Evolutionary conservation across 2,888 invertebrate genomes (phyloP).

Genomic region (Dynastes hyllus): DNA sequence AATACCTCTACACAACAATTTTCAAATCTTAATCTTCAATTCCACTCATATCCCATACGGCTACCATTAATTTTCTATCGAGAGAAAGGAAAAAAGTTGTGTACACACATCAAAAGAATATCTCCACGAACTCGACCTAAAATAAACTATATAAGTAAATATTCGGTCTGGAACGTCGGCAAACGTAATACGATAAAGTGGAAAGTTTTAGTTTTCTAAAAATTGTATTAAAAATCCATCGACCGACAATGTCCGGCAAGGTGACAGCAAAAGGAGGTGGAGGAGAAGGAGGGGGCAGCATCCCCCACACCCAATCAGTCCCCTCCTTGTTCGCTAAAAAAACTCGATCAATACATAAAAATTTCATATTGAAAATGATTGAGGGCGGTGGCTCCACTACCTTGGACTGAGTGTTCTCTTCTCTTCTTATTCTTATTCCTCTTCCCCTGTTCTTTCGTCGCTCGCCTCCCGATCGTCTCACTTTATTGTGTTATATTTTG

Average conservation of each 20-base stretch:
- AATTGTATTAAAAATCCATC: conserved; percentile 68
- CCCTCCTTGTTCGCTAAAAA: conserved; percentile 65
- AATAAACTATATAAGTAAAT: conserved; percentile 44
- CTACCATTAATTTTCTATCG: conserved; percentile 3
- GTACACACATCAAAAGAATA: not conserved
- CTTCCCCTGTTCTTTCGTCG: conserved; percentile 23
- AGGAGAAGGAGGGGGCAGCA: conserved; percentile 49
- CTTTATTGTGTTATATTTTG: conserved; percentile 46
- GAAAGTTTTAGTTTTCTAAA: conserved; percentile 55
- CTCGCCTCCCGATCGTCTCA: conserved; percentile 28
- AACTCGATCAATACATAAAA: conserved; percentile 73
- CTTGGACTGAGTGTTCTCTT: conserved; percentile 53
- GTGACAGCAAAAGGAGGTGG: conserved; percentile 64
- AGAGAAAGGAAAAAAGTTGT: not conserved
- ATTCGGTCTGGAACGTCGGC: conserved; percentile 43
- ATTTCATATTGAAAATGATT: conserved; percentile 74
- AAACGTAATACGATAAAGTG: conserved; percentile 49
- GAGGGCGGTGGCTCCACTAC: conserved; percentile 67
- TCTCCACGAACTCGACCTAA: conserved; percentile 26
- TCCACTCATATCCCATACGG: too few relatives aligned
- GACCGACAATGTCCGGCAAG: conserved; percentile 67
- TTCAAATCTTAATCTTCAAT: too few relatives aligned
- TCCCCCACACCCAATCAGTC: conserved; percentile 65
- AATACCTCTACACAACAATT: too few relatives aligned
- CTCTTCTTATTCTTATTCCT: conserved; percentile 29